These are phyloP conservation scores for Perdita meconis DNA, from an alignment of 2,888 invertebrate species.

Conservation along the genomic window DNA sequence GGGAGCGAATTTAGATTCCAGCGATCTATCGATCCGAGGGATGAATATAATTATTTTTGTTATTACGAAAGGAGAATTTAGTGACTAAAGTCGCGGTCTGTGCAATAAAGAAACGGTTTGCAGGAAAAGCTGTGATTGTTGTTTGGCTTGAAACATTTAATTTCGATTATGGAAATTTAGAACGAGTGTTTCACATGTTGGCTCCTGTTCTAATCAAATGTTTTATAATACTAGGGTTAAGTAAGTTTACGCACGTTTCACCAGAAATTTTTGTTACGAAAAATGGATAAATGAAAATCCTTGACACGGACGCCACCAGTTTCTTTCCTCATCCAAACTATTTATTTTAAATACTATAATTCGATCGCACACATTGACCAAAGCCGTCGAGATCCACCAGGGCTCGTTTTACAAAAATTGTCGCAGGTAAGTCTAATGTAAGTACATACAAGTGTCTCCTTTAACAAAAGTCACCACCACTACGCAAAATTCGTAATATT, in stretches of 20 bases:
- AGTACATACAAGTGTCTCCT: neutral
- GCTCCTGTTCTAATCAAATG: neutral
- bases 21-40: no score
- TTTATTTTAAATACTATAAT: neutral
- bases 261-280: neutral
- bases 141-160: neutral
- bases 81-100: neutral
- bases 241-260: no score
- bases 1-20: no score
- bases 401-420: neutral
- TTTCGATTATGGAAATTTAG: no score
- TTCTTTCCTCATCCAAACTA: neutral
- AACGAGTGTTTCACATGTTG: no score
- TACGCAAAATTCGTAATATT: no score
- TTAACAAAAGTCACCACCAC: no score
- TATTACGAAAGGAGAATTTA: neutral
- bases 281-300: neutral
- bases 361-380: neutral
- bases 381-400: neutral
- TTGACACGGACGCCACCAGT: neutral
- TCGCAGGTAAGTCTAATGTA: neutral
- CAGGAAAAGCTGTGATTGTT: neutral
- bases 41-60: constrained; percentile 3
- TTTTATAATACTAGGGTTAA: neutral
- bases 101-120: neutral